These are phyloP conservation scores for Silurus lanzhouensis DNA, from an alignment of 2,797 vertebrate genomes.

Conservation along the genomic window DNA sequence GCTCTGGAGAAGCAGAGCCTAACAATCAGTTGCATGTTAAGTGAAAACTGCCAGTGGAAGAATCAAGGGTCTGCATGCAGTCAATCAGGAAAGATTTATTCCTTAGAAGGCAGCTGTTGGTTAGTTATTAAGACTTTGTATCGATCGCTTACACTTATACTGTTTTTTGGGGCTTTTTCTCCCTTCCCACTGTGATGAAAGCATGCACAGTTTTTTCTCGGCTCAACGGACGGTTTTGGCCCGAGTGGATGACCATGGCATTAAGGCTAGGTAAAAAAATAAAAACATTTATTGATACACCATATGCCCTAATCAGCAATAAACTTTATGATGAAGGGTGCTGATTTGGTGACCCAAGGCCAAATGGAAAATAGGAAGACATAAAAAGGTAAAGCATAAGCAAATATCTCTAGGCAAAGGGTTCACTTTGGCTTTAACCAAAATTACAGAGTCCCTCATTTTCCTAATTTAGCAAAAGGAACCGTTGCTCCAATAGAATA, in stretches of 20 bases:
- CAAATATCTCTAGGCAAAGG: slow-evolving; percentile 74
- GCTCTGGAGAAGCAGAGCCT: slow-evolving; percentile 69
- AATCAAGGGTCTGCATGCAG: slow-evolving; percentile 24
- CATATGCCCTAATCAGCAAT: slow-evolving; percentile 65
- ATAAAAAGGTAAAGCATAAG: slow-evolving; percentile 65
- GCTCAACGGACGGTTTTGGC: slow-evolving; percentile 20
- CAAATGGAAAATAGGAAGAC: slow-evolving; percentile 72
- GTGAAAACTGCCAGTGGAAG: slow-evolving; percentile 67
- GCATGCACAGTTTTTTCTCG: slow-evolving; percentile 54
- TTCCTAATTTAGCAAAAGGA: background rate
- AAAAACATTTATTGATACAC: slow-evolving; percentile 55
- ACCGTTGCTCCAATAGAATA: background rate
- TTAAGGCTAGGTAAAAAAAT: slow-evolving; percentile 61
- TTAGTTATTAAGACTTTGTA: slow-evolving; percentile 74
- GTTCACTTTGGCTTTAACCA: slow-evolving; percentile 45
- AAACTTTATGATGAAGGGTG: slow-evolving; percentile 62
- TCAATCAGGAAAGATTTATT: slow-evolving; percentile 65
- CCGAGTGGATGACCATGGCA: slow-evolving; percentile 62
- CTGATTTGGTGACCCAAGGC: slow-evolving; percentile 70
- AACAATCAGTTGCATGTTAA: slow-evolving; percentile 79
- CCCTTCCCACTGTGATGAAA: slow-evolving; percentile 55
- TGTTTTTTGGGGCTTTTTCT: slow-evolving; percentile 43
- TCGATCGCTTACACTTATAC: slow-evolving; percentile 69
- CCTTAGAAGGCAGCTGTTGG: slow-evolving; percentile 60
- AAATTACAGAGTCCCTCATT: background rate